A percentile compares a stretch with the other conserved stretches of the same genome.
Evolutionary conservation across 1,140 invertebrate genomes (phyloP).

Genomic region (Megalopta genalis): DNA sequence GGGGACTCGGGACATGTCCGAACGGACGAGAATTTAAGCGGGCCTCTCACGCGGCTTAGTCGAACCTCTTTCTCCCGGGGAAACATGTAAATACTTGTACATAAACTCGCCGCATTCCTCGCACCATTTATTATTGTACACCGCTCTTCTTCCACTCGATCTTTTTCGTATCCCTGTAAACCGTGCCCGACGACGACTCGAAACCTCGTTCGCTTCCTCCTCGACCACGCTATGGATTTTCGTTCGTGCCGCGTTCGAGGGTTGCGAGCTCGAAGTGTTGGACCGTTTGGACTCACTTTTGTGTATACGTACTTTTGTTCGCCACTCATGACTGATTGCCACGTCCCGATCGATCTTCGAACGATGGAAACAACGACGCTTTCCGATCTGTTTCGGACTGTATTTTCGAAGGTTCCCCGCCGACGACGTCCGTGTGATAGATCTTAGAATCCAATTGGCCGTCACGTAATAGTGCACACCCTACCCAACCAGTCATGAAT

Average conservation of each 20-base stretch:
- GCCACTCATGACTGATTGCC: too few species aligned
- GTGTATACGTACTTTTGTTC: too few species aligned
- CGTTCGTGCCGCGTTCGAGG: too few species aligned
- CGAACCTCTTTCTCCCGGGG: conserved; percentile 40
- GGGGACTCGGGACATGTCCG: background rate
- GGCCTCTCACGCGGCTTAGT: conserved; percentile 19
- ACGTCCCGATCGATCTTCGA: too few species aligned
- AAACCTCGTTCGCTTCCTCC: background rate
- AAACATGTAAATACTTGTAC: conserved; percentile 75
- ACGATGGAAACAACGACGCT: too few species aligned
- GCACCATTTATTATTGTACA: conserved; percentile 59
- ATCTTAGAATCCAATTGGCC: background rate
- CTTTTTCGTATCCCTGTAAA: background rate
- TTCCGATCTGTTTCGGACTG: too few species aligned
- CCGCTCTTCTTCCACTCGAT: background rate
- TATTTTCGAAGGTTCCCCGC: too few species aligned
- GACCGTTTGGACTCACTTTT: too few species aligned
- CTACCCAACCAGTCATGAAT: conserved; percentile 41
- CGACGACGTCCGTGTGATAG: too few species aligned
- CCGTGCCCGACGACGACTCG: background rate
- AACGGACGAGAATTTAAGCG: background rate
- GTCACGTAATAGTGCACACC: conserved; percentile 1
- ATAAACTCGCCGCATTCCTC: conserved; percentile 75
- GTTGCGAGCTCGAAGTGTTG: too few species aligned
- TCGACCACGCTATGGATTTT: too few species aligned